phyloP scores from a whole-genome alignment of 1,140 invertebrate species.

The Papilio polyxenes region DNA sequence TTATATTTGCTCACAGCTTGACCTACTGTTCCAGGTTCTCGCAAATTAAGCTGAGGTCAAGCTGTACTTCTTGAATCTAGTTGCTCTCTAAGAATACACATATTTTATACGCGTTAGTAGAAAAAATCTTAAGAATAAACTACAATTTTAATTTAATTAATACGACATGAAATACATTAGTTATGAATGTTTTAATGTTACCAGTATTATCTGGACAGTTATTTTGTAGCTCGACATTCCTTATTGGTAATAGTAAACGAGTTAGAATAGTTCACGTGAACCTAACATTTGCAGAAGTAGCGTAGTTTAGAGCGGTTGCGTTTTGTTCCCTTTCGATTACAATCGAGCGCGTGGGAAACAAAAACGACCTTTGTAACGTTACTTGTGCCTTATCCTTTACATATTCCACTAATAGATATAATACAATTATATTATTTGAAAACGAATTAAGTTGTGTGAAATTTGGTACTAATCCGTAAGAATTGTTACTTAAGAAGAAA shows the following conservation, averaged over 20 bases:
- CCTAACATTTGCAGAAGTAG: conserved; percentile 27
- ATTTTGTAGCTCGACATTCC: background rate
- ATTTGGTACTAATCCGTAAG: background rate
- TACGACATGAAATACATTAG: background rate
- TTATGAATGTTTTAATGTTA: background rate
- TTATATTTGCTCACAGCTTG: conserved; percentile 22
- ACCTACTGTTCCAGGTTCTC: conserved; percentile 23
- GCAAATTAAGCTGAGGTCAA: conserved; percentile 26
- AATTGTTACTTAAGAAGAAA: background rate
- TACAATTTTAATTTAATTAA: background rate
- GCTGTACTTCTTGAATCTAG: conserved; percentile 26
- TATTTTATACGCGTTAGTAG: background rate
- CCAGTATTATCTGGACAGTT: background rate
- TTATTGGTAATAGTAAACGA: conserved; percentile 1
- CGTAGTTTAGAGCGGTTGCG: background rate
- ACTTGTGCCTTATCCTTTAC: background rate
- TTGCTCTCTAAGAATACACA: background rate
- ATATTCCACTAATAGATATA: background rate
- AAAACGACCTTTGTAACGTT: background rate
- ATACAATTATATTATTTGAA: background rate
- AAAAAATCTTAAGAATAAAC: background rate
- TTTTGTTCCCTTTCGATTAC: conserved; percentile 27
- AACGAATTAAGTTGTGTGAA: background rate
- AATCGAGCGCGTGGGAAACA: conserved; percentile 29
- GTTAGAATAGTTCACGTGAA: conserved; percentile 29